phyloP scores from a whole-genome alignment of 2,113 vertebrate genomes.

The Pungitius pungitius region DNA sequence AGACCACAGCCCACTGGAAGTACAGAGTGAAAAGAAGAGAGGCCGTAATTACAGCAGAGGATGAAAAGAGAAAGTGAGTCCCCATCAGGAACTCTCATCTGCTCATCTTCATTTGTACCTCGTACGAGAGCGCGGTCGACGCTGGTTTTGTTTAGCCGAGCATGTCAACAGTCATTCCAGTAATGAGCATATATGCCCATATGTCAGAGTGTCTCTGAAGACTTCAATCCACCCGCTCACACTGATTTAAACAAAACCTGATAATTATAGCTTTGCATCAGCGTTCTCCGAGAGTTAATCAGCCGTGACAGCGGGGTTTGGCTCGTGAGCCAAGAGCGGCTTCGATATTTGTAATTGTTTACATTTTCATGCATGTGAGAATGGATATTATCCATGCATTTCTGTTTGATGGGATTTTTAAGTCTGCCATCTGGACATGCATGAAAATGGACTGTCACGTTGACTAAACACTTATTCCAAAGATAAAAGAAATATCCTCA shows the following conservation, averaged over 20 bases:
- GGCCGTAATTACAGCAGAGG: slow-evolving; percentile 73
- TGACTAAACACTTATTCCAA: slow-evolving; percentile 49
- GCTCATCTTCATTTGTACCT: slow-evolving; percentile 73
- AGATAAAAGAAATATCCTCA: slow-evolving; percentile 43
- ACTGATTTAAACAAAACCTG: slow-evolving; percentile 30
- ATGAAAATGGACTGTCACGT: slow-evolving; percentile 49
- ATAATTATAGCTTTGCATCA: slow-evolving; percentile 32
- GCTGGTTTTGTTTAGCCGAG: slow-evolving; percentile 58
- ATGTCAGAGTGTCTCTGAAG: slow-evolving; percentile 37
- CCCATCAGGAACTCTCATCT: slow-evolving; percentile 65
- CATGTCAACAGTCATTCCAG: slow-evolving; percentile 60
- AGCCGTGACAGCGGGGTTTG: slow-evolving; percentile 9
- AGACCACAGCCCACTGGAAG: slow-evolving; percentile 77
- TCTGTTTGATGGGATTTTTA: slow-evolving; percentile 31
- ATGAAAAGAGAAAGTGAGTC: slow-evolving; percentile 59
- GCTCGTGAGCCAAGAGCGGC: slow-evolving; percentile 3
- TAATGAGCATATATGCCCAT: slow-evolving; percentile 56
- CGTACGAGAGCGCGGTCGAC: slow-evolving; percentile 51
- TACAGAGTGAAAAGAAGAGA: slow-evolving; percentile 67
- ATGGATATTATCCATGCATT: slow-evolving; percentile 24
- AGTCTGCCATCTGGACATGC: slow-evolving; percentile 43
- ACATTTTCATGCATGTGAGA: slow-evolving; percentile 27
- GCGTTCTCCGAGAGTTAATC: slow-evolving; percentile 11
- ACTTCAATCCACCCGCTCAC: slow-evolving; percentile 14
- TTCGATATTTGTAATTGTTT: slow-evolving; percentile 41